These are phyloP conservation scores for Ommatoiulus sabulosus DNA, from an alignment of 2,888 invertebrate genomes.

Conservation along the genomic window DNA sequence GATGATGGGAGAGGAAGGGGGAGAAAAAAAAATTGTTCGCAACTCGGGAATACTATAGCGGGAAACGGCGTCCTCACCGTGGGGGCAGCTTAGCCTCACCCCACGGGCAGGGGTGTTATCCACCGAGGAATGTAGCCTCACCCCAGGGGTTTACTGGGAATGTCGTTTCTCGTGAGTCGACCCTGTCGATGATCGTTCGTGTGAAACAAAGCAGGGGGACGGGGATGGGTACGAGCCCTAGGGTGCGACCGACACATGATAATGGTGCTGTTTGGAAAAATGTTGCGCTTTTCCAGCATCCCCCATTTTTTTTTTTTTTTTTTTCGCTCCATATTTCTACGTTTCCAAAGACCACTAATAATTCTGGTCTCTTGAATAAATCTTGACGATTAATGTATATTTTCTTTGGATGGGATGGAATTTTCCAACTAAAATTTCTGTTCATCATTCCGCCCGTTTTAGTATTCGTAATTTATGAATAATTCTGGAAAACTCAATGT, in stretches of 20 bases:
- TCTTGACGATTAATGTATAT: no score
- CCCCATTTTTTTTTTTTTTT: not conserved
- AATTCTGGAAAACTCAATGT: no score
- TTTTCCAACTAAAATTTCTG: no score
- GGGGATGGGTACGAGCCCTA: not conserved
- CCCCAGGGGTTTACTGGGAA: conserved; percentile 49
- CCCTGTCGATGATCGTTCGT: not conserved
- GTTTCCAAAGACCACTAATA: not conserved
- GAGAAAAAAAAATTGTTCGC: not conserved
- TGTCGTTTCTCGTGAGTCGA: conserved; percentile 27
- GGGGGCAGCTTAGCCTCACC: conserved; percentile 27
- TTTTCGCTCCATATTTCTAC: not conserved
- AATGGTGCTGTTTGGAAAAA: not conserved
- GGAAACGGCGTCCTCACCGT: not conserved
- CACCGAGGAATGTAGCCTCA: conserved; percentile 50
- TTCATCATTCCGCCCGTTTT: no score
- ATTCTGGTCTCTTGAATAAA: conserved; percentile 13
- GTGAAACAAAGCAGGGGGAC: conserved; percentile 17
- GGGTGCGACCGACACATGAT: not conserved
- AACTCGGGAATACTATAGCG: conserved; percentile 3
- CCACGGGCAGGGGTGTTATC: conserved; percentile 49
- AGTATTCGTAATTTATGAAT: no score
- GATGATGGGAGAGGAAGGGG: conserved; percentile 4
- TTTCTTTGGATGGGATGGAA: no score
- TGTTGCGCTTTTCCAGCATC: not conserved